These are phyloP conservation scores for Phaonia tiefii DNA, from an alignment of 2,888 invertebrate genomes.

Conservation along the genomic window DNA sequence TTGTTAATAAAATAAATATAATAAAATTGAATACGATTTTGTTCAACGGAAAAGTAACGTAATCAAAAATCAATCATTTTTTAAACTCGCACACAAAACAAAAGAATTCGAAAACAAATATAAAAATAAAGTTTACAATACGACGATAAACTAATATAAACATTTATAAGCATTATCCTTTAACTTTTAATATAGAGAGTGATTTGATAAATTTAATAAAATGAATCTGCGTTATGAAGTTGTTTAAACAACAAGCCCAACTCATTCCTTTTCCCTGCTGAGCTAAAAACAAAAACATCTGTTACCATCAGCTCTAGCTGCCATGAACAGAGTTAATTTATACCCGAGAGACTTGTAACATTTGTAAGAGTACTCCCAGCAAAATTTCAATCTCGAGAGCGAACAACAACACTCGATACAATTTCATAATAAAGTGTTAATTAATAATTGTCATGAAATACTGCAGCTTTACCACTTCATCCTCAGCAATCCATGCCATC, in stretches of 20 bases:
- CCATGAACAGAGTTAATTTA: constrained; percentile 60
- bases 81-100: no score
- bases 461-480: constrained; percentile 21
- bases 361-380: background rate
- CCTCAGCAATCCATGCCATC: background rate
- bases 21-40: background rate
- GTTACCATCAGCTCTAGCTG: constrained; percentile 38
- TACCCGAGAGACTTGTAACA: constrained; percentile 63
- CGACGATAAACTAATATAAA: background rate
- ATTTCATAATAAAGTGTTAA: constrained; percentile 58
- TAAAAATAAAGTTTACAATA: background rate
- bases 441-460: constrained; percentile 52
- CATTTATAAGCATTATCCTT: background rate
- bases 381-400: constrained; percentile 43
- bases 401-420: constrained; percentile 57
- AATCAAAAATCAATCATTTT: constrained; percentile 1
- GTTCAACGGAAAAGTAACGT: background rate
- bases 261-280: background rate
- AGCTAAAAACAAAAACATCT: constrained; percentile 39
- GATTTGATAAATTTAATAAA: no score
- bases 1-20: background rate
- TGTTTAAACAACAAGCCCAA: background rate
- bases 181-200: no score
- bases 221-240: no score
- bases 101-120: no score